Percentiles rank a stretch among this genome's conserved stretches.
Evolutionary conservation across 2,888 invertebrate species (phyloP).

Genomic region (Sturmia bella): DNA sequence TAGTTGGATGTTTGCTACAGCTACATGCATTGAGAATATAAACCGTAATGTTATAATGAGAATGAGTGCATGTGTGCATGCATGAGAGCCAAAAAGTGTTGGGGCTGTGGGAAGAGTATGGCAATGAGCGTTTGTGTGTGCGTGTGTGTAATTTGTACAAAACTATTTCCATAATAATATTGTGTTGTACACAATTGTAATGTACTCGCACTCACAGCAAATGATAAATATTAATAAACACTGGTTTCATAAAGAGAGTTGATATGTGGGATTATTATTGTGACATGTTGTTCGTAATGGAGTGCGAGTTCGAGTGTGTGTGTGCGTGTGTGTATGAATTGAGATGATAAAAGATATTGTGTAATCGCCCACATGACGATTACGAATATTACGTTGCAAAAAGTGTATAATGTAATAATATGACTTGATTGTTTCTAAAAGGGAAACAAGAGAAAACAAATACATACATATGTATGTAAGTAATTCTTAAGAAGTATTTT

Average conservation of each 20-base stretch:
- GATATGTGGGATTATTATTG: neutral
- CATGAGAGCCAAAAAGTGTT: neutral
- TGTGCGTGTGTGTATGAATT: constrained; percentile 21
- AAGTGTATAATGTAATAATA: constrained; percentile 69
- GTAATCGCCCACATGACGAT: constrained; percentile 71
- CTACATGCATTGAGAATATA: neutral
- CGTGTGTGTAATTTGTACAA: neutral
- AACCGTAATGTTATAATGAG: neutral
- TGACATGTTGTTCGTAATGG: constrained; percentile 4
- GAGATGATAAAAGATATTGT: constrained; percentile 61
- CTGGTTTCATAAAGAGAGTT: constrained; percentile 4
- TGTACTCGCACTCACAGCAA: neutral
- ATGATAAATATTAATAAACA: constrained; percentile 2
- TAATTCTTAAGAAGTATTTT: neutral
- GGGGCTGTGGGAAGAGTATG: neutral
- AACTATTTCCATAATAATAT: constrained; percentile 3
- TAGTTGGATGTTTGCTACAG: neutral
- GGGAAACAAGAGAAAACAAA: neutral
- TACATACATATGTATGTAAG: neutral
- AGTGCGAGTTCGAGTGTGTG: too few species aligned
- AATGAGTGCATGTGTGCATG: neutral
- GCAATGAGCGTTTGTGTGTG: too few species aligned
- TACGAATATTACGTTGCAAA: constrained; percentile 55
- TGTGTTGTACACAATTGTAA: constrained; percentile 26
- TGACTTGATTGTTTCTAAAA: constrained; percentile 40